A percentile compares a stretch with the other conserved stretches of the same genome.
These are phyloP conservation scores for Oryctes rhinoceros DNA, from an alignment of 1,140 invertebrate genomes.

Conservation along the genomic window DNA sequence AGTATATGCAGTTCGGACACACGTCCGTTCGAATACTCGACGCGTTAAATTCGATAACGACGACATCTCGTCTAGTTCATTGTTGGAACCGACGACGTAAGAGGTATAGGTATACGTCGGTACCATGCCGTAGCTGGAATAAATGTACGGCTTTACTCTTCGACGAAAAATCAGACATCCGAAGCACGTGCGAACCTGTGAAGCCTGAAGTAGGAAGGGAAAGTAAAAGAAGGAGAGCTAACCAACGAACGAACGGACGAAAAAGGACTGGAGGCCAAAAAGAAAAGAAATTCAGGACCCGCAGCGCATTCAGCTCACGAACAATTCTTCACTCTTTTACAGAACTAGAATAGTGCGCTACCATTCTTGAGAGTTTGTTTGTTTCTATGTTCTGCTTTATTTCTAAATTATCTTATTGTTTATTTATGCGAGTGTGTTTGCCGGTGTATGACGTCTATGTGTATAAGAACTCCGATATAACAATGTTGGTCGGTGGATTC, in stretches of 20 bases:
- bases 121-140: slow-evolving; percentile 43
- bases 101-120: slow-evolving; percentile 47
- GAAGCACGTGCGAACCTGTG: slow-evolving; percentile 55
- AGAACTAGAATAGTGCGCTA: slow-evolving; percentile 53
- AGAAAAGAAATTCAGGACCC: slow-evolving; percentile 38
- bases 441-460: not conserved
- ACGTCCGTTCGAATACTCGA: slow-evolving; percentile 16
- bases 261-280: slow-evolving; percentile 16
- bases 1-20: slow-evolving; percentile 14
- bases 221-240: slow-evolving; percentile 37
- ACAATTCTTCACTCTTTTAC: slow-evolving; percentile 55
- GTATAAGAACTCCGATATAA: not conserved
- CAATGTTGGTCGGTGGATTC: not conserved
- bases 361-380: slow-evolving; percentile 56
- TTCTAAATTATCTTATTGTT: slow-evolving; percentile 54
- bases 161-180: slow-evolving; percentile 55
- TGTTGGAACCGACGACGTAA: slow-evolving; percentile 52
- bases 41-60: slow-evolving; percentile 39
- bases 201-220: slow-evolving; percentile 44
- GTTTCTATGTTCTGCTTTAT: slow-evolving; percentile 45
- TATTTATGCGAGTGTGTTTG: slow-evolving; percentile 47
- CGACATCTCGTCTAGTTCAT: slow-evolving; percentile 35
- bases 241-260: not conserved
- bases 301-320: slow-evolving; percentile 55
- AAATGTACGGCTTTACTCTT: slow-evolving; percentile 52